Base-by-base conservation (phyloP, 1,140 invertebrate genomes). In the Mamestra configurata region DNA sequence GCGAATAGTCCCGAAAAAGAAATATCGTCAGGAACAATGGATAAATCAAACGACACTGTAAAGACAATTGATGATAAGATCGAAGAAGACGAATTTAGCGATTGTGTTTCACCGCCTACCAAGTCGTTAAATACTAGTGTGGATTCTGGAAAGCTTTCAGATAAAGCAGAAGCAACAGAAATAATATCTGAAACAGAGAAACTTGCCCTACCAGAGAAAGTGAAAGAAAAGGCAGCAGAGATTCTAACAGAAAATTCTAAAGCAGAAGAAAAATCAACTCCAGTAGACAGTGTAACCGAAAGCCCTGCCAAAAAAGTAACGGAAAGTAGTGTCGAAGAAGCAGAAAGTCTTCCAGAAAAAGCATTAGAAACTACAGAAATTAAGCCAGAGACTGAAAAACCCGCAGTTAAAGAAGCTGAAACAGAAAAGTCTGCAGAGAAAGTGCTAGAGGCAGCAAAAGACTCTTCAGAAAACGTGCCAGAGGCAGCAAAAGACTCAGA, bases 41-140 rank as follows among this genome's bases (percentile, higher is more conserved):
- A 88, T 35, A 83, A 81, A 40, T 86, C 82, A 7, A 79, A 83
- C 57, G 82, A 86, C 5, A 82, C 84, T 11, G 59, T 80, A 24
- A 85, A 81, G 80, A 82, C 76, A n/a, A n/a, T n/a, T n/a, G n/a
- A n/a, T n/a, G n/a, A n/a, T n/a, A n/a, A n/a, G 3, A 71, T 84
- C 13, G 85, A 85, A 72, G 82, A 79, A 51, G 88, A 87, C 27
- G 81, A 90, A 77, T 89, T 86, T 11, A 89, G 86, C 57, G 89
- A 89, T 61, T 49, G 43, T n/a, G 5, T 49, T 15, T 49, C 43
- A 49, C 13, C 43, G 11, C 3, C 40, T 43, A 43, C 15, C 4
- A 49, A 15, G 43, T 49, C 43, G n/a, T 49, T 49, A 49, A 84
- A 83, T 20, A 77, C 85, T n/a, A 86, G 82, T 20, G 81, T 83